phyloP scores from a whole-genome alignment of 2,797 vertebrate species.

The Sardinella longiceps region DNA sequence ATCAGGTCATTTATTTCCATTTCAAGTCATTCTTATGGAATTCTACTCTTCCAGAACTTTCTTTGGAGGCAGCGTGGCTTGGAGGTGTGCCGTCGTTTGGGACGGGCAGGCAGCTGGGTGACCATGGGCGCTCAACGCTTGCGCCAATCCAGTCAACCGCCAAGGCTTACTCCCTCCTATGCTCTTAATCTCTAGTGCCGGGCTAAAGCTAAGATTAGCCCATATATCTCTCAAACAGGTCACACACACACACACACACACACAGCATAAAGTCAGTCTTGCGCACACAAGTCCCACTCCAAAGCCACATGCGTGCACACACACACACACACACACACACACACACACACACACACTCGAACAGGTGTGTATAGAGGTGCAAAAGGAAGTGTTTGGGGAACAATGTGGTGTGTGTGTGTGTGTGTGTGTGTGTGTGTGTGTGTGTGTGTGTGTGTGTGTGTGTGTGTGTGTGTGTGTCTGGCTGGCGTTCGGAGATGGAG shows the following conservation, averaged over 20 bases:
- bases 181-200: conserved; percentile 65
- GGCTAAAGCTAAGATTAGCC: conserved; percentile 76
- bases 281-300: not conserved
- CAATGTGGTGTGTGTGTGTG: not conserved
- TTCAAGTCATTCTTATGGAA: too few relatives aligned
- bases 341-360: not conserved
- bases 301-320: not conserved
- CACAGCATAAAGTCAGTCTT: not conserved
- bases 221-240: conserved; percentile 61
- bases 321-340: too few relatives aligned
- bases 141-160: conserved; percentile 1
- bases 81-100: not conserved
- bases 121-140: not conserved
- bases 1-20: too few relatives aligned
- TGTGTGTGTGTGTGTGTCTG: not conserved
- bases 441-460: not conserved
- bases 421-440: not conserved
- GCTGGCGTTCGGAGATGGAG: not conserved
- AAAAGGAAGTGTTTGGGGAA: not conserved
- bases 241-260: conserved; percentile 37
- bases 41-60: not conserved
- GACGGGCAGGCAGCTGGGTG: conserved; percentile 1
- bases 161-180: conserved; percentile 55
- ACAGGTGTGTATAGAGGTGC: not conserved
- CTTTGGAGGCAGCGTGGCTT: not conserved